phyloP scores from a whole-genome alignment of 2,888 invertebrate genomes.

The Plebejus melissa region DNA sequence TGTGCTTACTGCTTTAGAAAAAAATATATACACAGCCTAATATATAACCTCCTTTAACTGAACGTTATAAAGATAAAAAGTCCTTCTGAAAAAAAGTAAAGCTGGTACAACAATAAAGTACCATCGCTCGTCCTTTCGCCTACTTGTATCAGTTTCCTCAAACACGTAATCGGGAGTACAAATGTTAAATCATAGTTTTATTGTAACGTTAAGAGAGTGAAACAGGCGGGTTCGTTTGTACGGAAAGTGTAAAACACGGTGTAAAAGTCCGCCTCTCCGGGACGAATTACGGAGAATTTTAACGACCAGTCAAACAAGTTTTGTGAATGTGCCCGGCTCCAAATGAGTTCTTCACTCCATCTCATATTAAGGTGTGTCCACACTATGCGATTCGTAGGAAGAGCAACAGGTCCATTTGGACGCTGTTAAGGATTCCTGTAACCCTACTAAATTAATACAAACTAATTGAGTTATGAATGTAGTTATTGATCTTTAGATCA shows the following conservation, averaged over 20 bases:
- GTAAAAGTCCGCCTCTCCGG: conserved; percentile 47
- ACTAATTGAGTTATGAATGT: no score
- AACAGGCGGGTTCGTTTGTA: conserved; percentile 36
- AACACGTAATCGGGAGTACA: not conserved
- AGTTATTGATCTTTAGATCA: no score
- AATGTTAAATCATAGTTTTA: conserved; percentile 16
- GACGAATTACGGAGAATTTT: conserved; percentile 64
- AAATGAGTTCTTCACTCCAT: conserved; percentile 46
- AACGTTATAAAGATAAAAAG: not conserved
- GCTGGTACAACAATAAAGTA: not conserved
- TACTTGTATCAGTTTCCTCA: not conserved
- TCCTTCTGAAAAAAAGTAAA: not conserved
- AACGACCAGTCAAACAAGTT: conserved; percentile 61
- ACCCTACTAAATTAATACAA: no score
- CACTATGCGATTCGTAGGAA: not conserved
- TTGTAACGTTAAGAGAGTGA: conserved; percentile 2
- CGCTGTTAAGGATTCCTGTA: no score
- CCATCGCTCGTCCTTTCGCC: not conserved
- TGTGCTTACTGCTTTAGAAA: no score
- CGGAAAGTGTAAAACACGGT: conserved; percentile 48
- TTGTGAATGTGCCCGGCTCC: conserved; percentile 49
- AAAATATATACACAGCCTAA: no score
- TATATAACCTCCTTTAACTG: not conserved
- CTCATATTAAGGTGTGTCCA: conserved; percentile 33
- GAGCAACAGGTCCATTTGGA: not conserved